These are phyloP conservation scores for Lathronympha strigana DNA, from an alignment of 2,888 invertebrate genomes.

Conservation along the genomic window DNA sequence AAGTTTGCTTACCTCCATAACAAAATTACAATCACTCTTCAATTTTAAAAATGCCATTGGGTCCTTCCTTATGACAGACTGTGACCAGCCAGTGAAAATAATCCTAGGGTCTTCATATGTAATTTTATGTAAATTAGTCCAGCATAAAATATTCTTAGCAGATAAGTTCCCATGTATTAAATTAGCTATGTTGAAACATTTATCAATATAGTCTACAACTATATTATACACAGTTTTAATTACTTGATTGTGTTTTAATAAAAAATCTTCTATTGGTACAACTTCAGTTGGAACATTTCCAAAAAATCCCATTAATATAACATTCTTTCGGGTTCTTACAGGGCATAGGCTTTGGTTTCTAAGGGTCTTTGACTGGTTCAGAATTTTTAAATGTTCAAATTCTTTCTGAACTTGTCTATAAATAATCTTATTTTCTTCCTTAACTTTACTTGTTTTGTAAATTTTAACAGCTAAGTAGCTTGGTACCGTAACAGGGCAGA, in stretches of 20 bases:
- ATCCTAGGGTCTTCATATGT: background rate
- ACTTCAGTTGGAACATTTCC: background rate
- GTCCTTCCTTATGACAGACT: conserved; percentile 6
- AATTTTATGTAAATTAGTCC: too few species aligned
- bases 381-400: background rate
- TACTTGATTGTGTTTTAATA: background rate
- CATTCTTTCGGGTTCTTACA: background rate
- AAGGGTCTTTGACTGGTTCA: background rate
- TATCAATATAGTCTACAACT: background rate
- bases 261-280: background rate
- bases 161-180: conserved; percentile 17
- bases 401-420: background rate
- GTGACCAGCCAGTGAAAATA: background rate
- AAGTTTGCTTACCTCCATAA: conserved; percentile 19
- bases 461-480: background rate
- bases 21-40: conserved; percentile 22
- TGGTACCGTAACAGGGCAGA: background rate
- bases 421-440: background rate
- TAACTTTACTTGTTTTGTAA: background rate
- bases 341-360: background rate
- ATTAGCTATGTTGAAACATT: background rate
- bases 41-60: conserved; percentile 9
- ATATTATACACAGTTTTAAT: background rate
- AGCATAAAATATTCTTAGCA: background rate
- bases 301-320: background rate